phyloP scores from a whole-genome alignment of 2,888 invertebrate species.

The Drosophila prostipennis region DNA sequence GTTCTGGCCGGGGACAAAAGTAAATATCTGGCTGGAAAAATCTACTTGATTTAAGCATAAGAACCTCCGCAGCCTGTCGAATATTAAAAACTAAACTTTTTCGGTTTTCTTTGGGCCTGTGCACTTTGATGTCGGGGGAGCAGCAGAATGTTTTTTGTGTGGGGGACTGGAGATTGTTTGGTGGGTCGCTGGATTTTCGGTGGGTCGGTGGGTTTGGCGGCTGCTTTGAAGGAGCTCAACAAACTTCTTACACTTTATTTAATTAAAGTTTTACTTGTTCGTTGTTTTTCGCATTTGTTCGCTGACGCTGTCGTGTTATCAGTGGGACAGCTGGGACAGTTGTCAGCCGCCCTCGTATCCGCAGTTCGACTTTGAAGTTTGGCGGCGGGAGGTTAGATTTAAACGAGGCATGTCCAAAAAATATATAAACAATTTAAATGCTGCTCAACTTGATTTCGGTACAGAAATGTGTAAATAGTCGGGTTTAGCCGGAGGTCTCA shows the following conservation, averaged over 20 bases:
- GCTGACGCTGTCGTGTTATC: constrained; percentile 63
- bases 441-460: constrained; percentile 31
- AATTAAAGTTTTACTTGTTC: constrained; percentile 70
- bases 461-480: not conserved
- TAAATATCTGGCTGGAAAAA: constrained; percentile 59
- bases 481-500: not conserved
- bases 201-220: constrained; percentile 7
- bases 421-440: constrained; percentile 45
- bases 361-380: constrained; percentile 73
- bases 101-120: constrained; percentile 28
- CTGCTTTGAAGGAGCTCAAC: constrained; percentile 61
- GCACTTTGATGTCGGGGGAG: constrained; percentile 33
- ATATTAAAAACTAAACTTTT: constrained; percentile 53
- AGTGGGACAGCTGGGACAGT: constrained; percentile 74
- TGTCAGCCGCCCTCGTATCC: constrained; percentile 57
- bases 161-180: constrained; percentile 6
- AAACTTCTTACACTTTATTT: constrained; percentile 77
- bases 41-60: constrained; percentile 61
- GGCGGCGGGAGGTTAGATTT: constrained; percentile 39
- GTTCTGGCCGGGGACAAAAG: constrained; percentile 53
- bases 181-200: constrained; percentile 6
- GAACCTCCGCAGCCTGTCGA: constrained; percentile 38
- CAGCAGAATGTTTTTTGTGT: constrained; percentile 11
- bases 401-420: constrained; percentile 44
- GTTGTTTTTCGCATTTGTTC: constrained; percentile 46